Evolutionary conservation across 2,113 vertebrate species (phyloP), one percentile per base, ranked within the genome.

Genomic region (Pollachius pollachius): DNA sequence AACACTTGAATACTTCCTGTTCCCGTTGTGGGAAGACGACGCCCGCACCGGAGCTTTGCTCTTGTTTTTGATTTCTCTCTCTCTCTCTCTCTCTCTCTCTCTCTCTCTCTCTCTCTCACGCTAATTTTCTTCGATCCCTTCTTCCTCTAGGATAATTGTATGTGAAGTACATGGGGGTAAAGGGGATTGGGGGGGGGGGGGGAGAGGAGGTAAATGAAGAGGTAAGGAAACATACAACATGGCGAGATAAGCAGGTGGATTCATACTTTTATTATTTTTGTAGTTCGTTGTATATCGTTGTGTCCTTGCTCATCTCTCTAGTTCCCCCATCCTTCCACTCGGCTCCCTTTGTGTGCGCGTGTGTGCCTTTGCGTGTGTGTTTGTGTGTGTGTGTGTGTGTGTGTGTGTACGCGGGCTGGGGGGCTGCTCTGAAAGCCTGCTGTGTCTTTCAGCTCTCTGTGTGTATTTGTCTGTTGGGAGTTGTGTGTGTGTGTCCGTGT

Each of bases 401-500:
- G 12, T 48, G 41, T 48, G 41, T 48, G 41, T 48, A 9, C 6
- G 41, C 12, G 41, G 12, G 70, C 41, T 48, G 11, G 41, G 41
- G 8, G 41, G 8, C 41, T 66, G 78, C 69, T 81, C 56, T 67
- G 57, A 70, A 13, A 25, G 59, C 67, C 62, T 15, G 60, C 72
- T 52, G 41, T 13, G 41, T 48, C 41, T 48, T 48, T 48, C 41
- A 12, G 41, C 41, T 48, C 6, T 11, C 65, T 60, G 54, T 70
- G 30, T 69, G 18, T 16, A 54, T 30, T 12, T 37, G 65, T 23
- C 6, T 16, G 30, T 37, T 67, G 5, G 25, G 15, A 15, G 23
- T 15, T 62, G 67, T 63, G 48, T 64, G 52, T 52, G 52, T 21
- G 63, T 41, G 59, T 48, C 41, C 27, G 54, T 19, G n/a, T 65